phyloP scores from a whole-genome alignment of 2,797 vertebrate species.

The Taenioides sp. region DNA sequence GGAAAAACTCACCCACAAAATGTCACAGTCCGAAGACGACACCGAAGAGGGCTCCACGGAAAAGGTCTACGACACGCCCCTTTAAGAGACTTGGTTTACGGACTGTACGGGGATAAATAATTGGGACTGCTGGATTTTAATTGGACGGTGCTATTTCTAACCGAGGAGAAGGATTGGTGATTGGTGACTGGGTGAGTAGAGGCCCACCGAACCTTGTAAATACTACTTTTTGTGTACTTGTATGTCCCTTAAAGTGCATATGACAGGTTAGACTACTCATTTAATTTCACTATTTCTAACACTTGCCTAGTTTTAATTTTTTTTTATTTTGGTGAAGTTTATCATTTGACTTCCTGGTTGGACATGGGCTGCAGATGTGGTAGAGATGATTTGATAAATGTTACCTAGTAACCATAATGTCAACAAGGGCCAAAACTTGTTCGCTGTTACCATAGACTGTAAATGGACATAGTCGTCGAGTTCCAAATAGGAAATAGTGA shows the following conservation, averaged over 20 bases:
- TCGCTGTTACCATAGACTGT: no score
- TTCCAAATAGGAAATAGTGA: no score
- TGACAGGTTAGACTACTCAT: no score
- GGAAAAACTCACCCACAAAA: slow-evolving; percentile 85
- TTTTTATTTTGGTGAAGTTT: no score
- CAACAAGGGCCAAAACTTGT: no score
- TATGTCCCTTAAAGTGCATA: slow-evolving; percentile 51
- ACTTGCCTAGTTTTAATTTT: no score
- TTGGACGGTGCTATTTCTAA: slow-evolving; percentile 57
- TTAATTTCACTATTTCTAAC: no score
- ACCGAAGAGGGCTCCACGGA: slow-evolving; percentile 82
- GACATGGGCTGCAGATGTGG: no score
- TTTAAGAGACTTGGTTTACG: slow-evolving; percentile 76
- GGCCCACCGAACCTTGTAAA: slow-evolving; percentile 63
- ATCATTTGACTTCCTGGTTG: no score
- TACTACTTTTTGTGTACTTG: slow-evolving; percentile 67
- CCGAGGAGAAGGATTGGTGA: slow-evolving; percentile 53
- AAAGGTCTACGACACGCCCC: slow-evolving; percentile 88
- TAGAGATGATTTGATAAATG: no score
- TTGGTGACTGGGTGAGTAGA: slow-evolving; percentile 63
- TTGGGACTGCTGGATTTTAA: slow-evolving; percentile 51
- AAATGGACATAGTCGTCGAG: no score
- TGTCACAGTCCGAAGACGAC: slow-evolving; percentile 84
- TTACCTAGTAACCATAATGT: no score
- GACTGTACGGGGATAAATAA: slow-evolving; percentile 34